A percentile compares a stretch with the other conserved stretches of the same genome.
Conservation (phyloP, 2,797 vertebrate genomes). For the Poeciliopsis paucimaculata region DNA sequence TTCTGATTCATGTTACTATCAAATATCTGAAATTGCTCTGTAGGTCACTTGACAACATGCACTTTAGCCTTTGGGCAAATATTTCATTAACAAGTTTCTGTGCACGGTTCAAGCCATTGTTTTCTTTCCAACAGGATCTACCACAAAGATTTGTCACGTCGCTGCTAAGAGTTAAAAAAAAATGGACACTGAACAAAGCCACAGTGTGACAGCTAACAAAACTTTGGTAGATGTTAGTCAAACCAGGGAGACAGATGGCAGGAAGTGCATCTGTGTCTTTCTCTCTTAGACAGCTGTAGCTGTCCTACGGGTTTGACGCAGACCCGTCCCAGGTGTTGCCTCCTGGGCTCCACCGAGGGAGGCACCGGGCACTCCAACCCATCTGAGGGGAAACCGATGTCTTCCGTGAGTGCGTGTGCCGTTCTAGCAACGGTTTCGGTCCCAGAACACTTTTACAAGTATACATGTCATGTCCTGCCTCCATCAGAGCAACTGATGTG, state of each 20-base stretch:
- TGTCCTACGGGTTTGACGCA: constrained; percentile 59
- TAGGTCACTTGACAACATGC: background rate
- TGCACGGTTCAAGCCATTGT: background rate
- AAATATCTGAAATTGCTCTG: background rate
- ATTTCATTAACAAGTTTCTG: background rate
- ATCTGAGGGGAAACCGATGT: constrained; percentile 31
- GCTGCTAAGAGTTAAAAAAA: constrained; percentile 2
- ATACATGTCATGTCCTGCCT: constrained; percentile 64
- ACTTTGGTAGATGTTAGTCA: constrained; percentile 56
- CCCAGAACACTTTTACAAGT: constrained; percentile 19
- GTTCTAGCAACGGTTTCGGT: constrained; percentile 40
- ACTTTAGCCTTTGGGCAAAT: background rate
- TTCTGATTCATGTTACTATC: background rate
- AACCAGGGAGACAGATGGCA: constrained; percentile 59
- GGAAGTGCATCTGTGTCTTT: constrained; percentile 29
- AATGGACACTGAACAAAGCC: constrained; percentile 3
- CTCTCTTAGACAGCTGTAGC: constrained; percentile 57
- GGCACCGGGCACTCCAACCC: constrained; percentile 17
- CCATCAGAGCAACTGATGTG: constrained; percentile 37
- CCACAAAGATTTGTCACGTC: background rate
- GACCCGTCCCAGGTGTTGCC: constrained; percentile 70
- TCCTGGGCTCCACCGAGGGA: constrained; percentile 44
- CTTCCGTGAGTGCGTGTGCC: constrained; percentile 17
- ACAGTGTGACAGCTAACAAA: constrained; percentile 48
- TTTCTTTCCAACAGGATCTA: background rate